These are phyloP conservation scores for Ceyx erithaca DNA, from an alignment of 2,797 vertebrate genomes.

Conservation along the genomic window DNA sequence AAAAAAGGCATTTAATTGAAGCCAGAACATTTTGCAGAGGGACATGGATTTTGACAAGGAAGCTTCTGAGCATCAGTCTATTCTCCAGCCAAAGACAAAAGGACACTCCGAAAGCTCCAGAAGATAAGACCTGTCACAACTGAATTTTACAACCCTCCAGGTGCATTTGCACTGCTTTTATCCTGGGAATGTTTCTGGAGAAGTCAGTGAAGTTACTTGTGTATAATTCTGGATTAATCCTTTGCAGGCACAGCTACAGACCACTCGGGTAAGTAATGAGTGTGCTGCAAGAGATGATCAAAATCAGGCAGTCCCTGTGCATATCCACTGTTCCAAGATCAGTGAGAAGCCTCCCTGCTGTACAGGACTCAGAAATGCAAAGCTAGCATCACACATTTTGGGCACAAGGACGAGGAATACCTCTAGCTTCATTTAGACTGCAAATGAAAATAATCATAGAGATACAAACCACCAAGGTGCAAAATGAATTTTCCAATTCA, in stretches of 20 bases:
- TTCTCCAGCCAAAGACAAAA: constrained; percentile 5
- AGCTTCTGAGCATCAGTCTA: neutral
- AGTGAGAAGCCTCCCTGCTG: neutral
- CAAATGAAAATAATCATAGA: constrained; percentile 33
- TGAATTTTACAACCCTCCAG: neutral
- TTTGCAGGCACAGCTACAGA: neutral
- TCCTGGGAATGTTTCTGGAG: neutral
- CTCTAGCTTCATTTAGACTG: neutral
- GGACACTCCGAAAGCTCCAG: neutral
- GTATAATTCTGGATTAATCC: neutral
- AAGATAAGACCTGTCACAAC: neutral
- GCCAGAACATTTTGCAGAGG: neutral
- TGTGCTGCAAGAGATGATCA: neutral
- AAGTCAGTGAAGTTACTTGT: neutral
- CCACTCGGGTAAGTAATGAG: neutral
- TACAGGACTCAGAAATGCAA: neutral
- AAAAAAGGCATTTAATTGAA: neutral
- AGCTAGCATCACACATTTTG: neutral
- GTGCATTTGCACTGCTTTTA: neutral
- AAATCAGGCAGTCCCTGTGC: neutral
- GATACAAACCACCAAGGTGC: constrained; percentile 57
- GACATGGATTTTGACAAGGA: neutral
- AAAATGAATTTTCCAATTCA: constrained; percentile 45
- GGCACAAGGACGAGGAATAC: neutral
- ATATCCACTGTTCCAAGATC: neutral